Base-by-base conservation (phyloP, 2,888 invertebrate species). In the Eupithecia inturbata region DNA sequence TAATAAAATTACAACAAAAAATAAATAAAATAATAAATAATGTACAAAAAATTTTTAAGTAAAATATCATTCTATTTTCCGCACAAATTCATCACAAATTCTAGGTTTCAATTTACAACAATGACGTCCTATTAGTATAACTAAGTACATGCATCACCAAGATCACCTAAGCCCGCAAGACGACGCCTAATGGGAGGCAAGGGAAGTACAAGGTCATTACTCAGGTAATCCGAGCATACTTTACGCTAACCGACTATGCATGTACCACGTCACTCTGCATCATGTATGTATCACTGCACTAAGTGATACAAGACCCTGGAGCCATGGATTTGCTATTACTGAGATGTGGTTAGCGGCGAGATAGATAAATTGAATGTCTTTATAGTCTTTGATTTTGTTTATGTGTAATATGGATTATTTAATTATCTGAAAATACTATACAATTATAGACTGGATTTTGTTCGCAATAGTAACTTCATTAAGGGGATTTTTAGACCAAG, bases 191-290 rank as follows among this genome's bases (percentile, higher is more conserved):
- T 72, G 70, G 22, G 12, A 26, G 26, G 12, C 26, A 9, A n/a
- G n/a, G n/a, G 22, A 22, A 64, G 60, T 22, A 68, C 71, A 71
- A 22, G 62, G 33, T 67, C 31, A 77, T 77, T 77, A 77, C 72
- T 74, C 77, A 77, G 70, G 67, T 74, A 77, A 77, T 75, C 76
- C 67, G 71, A 75, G 71, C 60, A 73, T 74, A 74, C 74, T 73
- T 73, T 71, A 73, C 67, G 67, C 62, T 69, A 70, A 26, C 70
- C 41, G 67, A 33, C 62, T 71, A 62, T 67, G 45, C 71, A 62
- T 76, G 66, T 68, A 45, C 31, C 33, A 66, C 45, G 72, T 72
- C 19, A 53, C 53, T n/a, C 39, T 63, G 33, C 33, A 57, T 69
- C 62, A 39, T 36, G 60, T 49, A 60, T 67, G 60, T 66, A 71